Evolutionary conservation across 2,113 vertebrate species (phyloP), one percentile per base, ranked within the genome.

Genomic region (Pollachius pollachius): DNA sequence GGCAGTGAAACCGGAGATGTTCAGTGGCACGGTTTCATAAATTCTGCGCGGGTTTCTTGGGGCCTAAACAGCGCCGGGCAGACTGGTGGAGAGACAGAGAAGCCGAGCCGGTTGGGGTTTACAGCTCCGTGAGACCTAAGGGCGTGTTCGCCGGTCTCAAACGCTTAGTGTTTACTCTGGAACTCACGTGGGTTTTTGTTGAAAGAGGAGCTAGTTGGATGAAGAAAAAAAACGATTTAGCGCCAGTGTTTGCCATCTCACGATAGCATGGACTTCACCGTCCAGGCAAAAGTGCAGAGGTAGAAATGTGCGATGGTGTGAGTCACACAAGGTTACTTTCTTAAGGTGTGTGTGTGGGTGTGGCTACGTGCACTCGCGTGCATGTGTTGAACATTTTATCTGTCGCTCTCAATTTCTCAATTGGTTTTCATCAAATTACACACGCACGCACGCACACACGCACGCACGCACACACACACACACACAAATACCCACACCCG

Each of bases 1-100:
- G 30, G 57, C 62, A 63, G 79, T 68, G 71, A 82, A 82, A 83
- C 41, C 0, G 41, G 73, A 76, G 19, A 60, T 69, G 52, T 72
- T 72, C 21, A 30, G 52, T 68, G 60, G 72, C 64, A 60, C 19
- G 4, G 68, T 64, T 27, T 62, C 25, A 25, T 54, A 66, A 76
- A 83, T 7, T 3, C 59, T 34, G 60, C 72, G 41, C 27, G 15
- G 69, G 69, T 79, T 73, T 72, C 58, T 75, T 68, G 57, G 62
- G 68, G 2, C 13, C 17, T 69, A 58, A 59, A 63, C 74, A 71
- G 27, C 19, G 69, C 21, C 25, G 5, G 21, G 11, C n/a, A 21
- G 34, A 13, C 17, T 16, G 27, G 16, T 67, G 3, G 23, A 64
- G 34, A 12, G 30, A 52, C 69, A 30, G 57, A 25, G 16, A 18